Base-by-base conservation (phyloP, 1,140 invertebrate species). In the Cepaea nemoralis region DNA sequence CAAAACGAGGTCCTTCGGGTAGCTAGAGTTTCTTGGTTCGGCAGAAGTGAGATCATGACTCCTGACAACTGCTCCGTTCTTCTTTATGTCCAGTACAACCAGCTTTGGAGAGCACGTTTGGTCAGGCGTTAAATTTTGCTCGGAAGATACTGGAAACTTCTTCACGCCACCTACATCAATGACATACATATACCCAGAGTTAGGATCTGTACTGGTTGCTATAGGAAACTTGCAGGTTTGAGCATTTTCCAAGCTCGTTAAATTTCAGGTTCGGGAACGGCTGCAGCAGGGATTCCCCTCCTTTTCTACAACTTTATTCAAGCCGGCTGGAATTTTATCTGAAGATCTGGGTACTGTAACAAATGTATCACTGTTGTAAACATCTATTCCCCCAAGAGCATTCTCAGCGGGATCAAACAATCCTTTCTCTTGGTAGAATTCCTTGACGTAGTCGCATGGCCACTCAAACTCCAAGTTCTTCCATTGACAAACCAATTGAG, bases 181-280 rank as follows among this genome's bases (percentile, higher is more conserved):
- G 3, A 73, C 70, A n/a, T 73, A 73, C 70, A 73, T 73, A 27
- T 40, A 40, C 2, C 70, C 70, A 37, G 12, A 24, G n/a, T 73
- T 73, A 1, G 70, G 70, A 45, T 73, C 70, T 3, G 45, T 73
- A 14, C 16, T n/a, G 22, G 39, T 45, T 24, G 37, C n/a, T 5
- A 42, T 16, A n/a, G 70, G 70, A 40, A 10, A 14, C 42, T 69
- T 55, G 70, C 14, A 73, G 70, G 19, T 22, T 27, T 5, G 70
- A 73, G 39, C 70, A 73, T 6, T 48, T 40, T 27, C 70, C 70
- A 40, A 73, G 35, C n/a, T 48, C 42, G 39, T 73, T 40, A 10
- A 40, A 24, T 40, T 12, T 39, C n/a, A 73, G 39, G 45, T 27
- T 45, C 31, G 70, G 70, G 42, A 42, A 73, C 14, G 70, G 70